Percentiles rank a stretch among this genome's conserved stretches.
These are phyloP conservation scores for Amiota mariae DNA, from an alignment of 2,888 invertebrate species.

Conservation along the genomic window DNA sequence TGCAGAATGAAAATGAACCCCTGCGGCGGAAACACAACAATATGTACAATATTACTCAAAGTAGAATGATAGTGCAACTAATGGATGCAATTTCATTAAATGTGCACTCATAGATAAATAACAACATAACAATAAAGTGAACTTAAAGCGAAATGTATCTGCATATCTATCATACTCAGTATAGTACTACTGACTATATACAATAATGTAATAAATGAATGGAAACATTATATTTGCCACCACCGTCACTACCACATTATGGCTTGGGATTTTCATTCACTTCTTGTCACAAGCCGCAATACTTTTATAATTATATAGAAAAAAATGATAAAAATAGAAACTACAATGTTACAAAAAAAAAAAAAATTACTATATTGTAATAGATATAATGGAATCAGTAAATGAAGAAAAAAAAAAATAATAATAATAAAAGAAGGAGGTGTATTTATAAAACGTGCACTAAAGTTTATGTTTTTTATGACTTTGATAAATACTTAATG, in stretches of 20 bases:
- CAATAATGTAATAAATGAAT: not conserved
- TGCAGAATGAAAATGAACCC: slow-evolving; percentile 13
- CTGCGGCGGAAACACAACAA: slow-evolving; percentile 1
- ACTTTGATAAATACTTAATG: slow-evolving; percentile 6
- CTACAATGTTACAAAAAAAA: too few species aligned
- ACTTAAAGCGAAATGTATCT: slow-evolving; percentile 20
- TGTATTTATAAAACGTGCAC: not conserved
- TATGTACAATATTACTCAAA: not conserved
- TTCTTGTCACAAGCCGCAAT: not conserved
- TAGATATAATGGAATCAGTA: too few species aligned
- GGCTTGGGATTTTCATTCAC: not conserved
- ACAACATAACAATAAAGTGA: not conserved
- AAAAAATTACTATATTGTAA: too few species aligned
- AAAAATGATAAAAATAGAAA: too few species aligned
- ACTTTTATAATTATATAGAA: not conserved
- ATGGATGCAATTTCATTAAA: slow-evolving; percentile 23
- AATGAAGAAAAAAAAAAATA: too few species aligned
- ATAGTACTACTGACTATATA: not conserved
- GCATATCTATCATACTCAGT: not conserved
- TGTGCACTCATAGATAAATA: slow-evolving; percentile 11
- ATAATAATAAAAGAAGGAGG: too few species aligned
- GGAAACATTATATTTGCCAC: not conserved
- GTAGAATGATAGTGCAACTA: not conserved
- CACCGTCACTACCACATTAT: too few species aligned
- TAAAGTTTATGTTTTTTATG: not conserved